Conservation (phyloP, 2,113 vertebrate genomes). For the Puntigrus tetrazona region DNA sequence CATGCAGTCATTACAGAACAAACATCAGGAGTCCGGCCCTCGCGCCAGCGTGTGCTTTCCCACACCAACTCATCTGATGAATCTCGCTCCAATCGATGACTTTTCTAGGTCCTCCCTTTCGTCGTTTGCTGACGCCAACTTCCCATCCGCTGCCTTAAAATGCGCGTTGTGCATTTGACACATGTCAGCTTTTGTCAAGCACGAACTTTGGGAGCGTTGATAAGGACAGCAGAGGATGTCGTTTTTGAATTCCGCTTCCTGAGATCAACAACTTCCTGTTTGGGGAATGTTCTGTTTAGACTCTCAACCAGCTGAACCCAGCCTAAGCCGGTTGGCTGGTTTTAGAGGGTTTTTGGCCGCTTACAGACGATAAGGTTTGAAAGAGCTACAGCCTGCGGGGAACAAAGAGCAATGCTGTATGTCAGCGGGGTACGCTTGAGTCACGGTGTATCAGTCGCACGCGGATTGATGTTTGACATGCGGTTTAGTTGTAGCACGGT, state of each 20-base stretch:
- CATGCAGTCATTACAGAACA: constrained; percentile 27
- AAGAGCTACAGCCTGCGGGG: too few relatives aligned
- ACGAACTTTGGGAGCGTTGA: background rate
- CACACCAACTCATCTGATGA: constrained; percentile 12
- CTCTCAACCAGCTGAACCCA: background rate
- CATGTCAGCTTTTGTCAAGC: background rate
- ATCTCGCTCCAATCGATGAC: background rate
- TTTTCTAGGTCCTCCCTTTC: constrained; percentile 13
- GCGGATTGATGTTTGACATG: too few relatives aligned
- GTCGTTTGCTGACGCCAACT: background rate
- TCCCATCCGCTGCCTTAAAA: background rate
- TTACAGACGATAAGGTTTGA: too few relatives aligned
- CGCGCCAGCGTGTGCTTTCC: background rate
- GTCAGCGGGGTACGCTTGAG: too few relatives aligned
- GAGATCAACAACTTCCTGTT: background rate
- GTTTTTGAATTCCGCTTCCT: background rate
- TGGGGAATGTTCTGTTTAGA: background rate
- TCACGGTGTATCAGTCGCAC: too few relatives aligned
- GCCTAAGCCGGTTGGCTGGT: too few relatives aligned
- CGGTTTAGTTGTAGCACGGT: too few relatives aligned
- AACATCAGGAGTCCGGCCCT: constrained; percentile 25
- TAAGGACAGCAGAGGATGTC: background rate
- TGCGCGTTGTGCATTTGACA: background rate
- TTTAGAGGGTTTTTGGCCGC: too few relatives aligned
- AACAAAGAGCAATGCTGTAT: too few relatives aligned